phyloP scores from a whole-genome alignment of 2,888 invertebrate species.

The Lottia gigantea region DNA sequence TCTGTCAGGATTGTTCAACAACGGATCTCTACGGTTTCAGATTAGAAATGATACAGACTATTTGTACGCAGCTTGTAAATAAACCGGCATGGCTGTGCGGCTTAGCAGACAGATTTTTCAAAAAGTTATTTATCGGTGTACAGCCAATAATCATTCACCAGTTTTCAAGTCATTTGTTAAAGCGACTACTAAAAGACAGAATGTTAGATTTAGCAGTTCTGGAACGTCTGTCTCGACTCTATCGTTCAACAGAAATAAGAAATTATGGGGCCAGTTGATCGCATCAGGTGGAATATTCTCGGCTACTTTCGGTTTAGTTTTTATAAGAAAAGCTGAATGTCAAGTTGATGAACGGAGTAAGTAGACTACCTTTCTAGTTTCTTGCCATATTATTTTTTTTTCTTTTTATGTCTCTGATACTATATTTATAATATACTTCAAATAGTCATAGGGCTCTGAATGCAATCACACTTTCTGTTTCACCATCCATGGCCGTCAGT shows the following conservation, averaged over 20 bases:
- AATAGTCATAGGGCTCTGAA: too few species aligned
- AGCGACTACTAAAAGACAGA: too few species aligned
- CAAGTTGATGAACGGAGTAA: background rate
- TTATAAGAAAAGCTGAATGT: background rate
- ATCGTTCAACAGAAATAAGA: too few species aligned
- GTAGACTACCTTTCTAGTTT: too few species aligned
- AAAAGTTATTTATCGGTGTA: too few species aligned
- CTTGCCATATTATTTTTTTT: background rate
- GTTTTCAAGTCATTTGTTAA: too few species aligned
- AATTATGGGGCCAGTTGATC: background rate
- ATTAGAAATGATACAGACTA: background rate
- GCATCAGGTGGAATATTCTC: constrained; percentile 2
- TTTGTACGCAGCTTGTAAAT: background rate
- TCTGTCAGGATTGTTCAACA: background rate
- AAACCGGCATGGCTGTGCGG: constrained; percentile 2
- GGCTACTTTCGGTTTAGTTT: constrained; percentile 4
- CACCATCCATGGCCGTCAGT: too few species aligned
- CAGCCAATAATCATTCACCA: too few species aligned
- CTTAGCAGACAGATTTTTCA: constrained; percentile 12
- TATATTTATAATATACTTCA: too few species aligned
- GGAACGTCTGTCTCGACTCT: too few species aligned
- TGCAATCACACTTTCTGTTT: background rate
- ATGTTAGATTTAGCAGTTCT: too few species aligned
- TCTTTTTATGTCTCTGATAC: too few species aligned
- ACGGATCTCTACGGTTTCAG: background rate